phyloP scores from a whole-genome alignment of 37 sponge, comb jelly and placozoan genomes.

The Chondrilla cf. caribensis region DNA sequence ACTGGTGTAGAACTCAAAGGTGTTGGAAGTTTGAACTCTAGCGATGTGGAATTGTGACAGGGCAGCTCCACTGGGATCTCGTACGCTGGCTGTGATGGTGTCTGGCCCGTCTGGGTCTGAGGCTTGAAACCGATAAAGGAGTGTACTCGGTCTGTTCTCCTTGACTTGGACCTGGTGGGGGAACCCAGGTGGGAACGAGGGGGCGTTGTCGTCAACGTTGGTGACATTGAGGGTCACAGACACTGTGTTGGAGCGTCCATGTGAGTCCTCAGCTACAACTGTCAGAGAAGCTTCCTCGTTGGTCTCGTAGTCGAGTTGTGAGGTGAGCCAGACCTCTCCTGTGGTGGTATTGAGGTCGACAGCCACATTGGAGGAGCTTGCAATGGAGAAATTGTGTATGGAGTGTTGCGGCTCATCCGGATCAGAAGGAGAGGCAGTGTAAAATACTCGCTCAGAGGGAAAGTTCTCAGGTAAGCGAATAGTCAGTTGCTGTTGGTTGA shows the following conservation, averaged over 20 bases:
- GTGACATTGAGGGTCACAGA: slow-evolving; percentile 27
- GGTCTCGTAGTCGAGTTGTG: slow-evolving; percentile 1
- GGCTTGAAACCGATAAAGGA: slow-evolving; percentile 23
- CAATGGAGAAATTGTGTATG: not conserved
- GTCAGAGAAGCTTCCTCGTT: not conserved
- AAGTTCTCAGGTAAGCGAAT: not conserved
- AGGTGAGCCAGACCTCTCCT: not conserved
- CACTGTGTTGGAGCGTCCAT: slow-evolving; percentile 7
- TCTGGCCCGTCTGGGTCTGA: slow-evolving; percentile 33
- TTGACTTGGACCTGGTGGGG: not conserved
- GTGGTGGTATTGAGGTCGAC: not conserved
- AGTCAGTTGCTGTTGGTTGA: not conserved
- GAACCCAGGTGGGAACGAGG: not conserved
- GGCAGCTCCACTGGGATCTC: not conserved
- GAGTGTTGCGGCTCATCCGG: not conserved
- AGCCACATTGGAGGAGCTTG: not conserved
- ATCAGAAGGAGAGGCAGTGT: slow-evolving; percentile 3
- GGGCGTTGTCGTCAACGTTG: slow-evolving; percentile 42
- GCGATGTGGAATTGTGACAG: not conserved
- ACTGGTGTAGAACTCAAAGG: slow-evolving; percentile 6
- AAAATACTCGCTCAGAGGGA: not conserved
- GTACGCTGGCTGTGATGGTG: slow-evolving; percentile 25
- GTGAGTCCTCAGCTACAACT: slow-evolving; percentile 37
- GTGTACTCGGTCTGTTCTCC: not conserved
- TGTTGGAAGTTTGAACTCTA: slow-evolving; percentile 17